Base-by-base conservation (phyloP, 2,888 invertebrate genomes). In the Lucinisca nassula region DNA sequence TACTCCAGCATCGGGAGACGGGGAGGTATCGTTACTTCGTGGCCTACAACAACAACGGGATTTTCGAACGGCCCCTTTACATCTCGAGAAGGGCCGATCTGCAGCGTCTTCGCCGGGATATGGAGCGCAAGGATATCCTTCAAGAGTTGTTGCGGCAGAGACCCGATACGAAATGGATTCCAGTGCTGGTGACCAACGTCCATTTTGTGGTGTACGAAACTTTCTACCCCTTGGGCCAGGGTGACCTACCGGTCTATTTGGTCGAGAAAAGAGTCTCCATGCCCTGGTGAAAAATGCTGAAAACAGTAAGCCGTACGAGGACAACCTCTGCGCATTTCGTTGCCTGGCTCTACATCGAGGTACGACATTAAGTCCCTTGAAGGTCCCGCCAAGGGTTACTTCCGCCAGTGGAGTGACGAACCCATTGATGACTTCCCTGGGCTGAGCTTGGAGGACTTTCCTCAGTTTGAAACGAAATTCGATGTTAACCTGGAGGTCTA, bases 381-480 rank as follows among this genome's bases (percentile, higher is more conserved):
- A n/a, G n/a, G n/a, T n/a, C n/a, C n/a, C n/a, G n/a, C n/a, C n/a
- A n/a, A n/a, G n/a, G n/a, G n/a, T n/a, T n/a, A n/a, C n/a, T n/a
- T n/a, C n/a, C n/a, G n/a, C n/a, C n/a, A n/a, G n/a, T n/a, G n/a
- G n/a, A n/a, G n/a, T n/a, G n/a, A n/a, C n/a, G n/a, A n/a, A n/a
- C n/a, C n/a, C n/a, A n/a, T n/a, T n/a, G n/a, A n/a, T n/a, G n/a
- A n/a, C n/a, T n/a, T n/a, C n/a, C n/a, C n/a, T n/a, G n/a, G n/a
- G n/a, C n/a, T n/a, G n/a, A n/a, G n/a, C n/a, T n/a, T n/a, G n/a
- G n/a, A n/a, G n/a, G n/a, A n/a, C n/a, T n/a, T n/a, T n/a, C n/a
- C n/a, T n/a, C n/a, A n/a, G n/a, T n/a, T n/a, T n/a, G 85, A 85
- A 40, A 40, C 51, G 49, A 74, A 79, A 61, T 85, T 85, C 40